Conservation (phyloP, 1,140 invertebrate species). For the Archegozetes longisetosus region DNA sequence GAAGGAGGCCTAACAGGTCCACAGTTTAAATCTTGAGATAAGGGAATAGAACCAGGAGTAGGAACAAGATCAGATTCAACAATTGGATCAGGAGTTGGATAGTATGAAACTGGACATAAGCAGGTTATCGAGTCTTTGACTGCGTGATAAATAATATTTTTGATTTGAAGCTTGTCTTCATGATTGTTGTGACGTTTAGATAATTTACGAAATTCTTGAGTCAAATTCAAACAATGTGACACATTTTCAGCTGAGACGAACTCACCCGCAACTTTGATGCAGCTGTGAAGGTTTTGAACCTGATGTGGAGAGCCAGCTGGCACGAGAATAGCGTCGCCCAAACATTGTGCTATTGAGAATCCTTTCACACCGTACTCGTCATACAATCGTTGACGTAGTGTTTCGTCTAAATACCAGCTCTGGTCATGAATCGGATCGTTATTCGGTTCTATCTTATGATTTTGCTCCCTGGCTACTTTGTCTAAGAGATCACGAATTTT, state of each 20-base stretch:
- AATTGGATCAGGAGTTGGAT: too few relatives aligned
- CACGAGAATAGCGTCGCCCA: slow-evolving; percentile 92
- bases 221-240: slow-evolving; percentile 85
- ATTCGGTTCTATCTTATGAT: slow-evolving; percentile 53
- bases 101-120: too few relatives aligned
- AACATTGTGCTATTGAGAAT: slow-evolving; percentile 85
- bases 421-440: slow-evolving; percentile 97
- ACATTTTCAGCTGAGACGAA: slow-evolving; percentile 97
- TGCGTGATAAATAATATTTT: slow-evolving; percentile 95
- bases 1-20: too few relatives aligned
- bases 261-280: slow-evolving; percentile 94
- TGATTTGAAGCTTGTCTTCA: slow-evolving; percentile 88
- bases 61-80: too few relatives aligned
- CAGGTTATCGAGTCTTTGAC: slow-evolving; percentile 95
- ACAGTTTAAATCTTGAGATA: too few relatives aligned
- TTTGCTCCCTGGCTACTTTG: slow-evolving; percentile 56
- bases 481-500: slow-evolving; percentile 88
- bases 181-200: slow-evolving; percentile 92
- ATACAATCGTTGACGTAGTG: slow-evolving; percentile 67
- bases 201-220: slow-evolving; percentile 83
- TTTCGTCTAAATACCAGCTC: slow-evolving; percentile 80
- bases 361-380: slow-evolving; percentile 85
- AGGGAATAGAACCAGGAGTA: too few relatives aligned
- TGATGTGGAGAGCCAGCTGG: slow-evolving; percentile 95
- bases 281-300: slow-evolving; percentile 88